These are phyloP conservation scores for Dolichotis patagonum DNA, from an alignment of 2,113 vertebrate species.

Conservation along the genomic window DNA sequence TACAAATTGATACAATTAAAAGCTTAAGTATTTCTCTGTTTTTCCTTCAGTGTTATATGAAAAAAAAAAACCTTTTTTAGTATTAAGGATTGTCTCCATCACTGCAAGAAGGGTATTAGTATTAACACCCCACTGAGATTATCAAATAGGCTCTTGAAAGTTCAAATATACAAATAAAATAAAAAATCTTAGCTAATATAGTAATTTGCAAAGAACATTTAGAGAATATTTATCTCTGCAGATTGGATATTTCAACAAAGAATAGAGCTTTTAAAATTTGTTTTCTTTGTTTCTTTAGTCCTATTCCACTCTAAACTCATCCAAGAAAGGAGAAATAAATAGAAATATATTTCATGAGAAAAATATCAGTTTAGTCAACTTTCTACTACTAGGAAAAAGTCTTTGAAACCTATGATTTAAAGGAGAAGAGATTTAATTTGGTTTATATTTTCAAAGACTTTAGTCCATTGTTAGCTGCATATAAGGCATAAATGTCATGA, in stretches of 20 bases:
- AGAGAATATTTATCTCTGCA: neutral
- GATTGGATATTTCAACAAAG: neutral
- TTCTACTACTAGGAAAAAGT: neutral
- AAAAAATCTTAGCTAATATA: constrained; percentile 34
- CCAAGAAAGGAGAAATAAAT: neutral
- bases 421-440: neutral
- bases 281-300: neutral
- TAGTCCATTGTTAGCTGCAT: neutral
- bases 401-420: neutral
- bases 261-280: neutral
- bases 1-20: constrained; percentile 29
- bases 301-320: neutral
- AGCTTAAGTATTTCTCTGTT: neutral
- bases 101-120: neutral
- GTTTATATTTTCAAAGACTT: neutral
- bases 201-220: neutral
- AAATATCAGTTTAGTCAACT: neutral
- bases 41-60: neutral
- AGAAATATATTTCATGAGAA: neutral
- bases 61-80: constrained; percentile 28
- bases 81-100: constrained; percentile 34
- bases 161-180: constrained; percentile 31
- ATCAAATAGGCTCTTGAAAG: constrained; percentile 46
- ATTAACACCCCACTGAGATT: constrained; percentile 30
- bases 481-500: neutral